A percentile compares a stretch with the other conserved stretches of the same genome.
Conservation (phyloP, 2,888 invertebrate species). For the Dromius quadrimaculatus region DNA sequence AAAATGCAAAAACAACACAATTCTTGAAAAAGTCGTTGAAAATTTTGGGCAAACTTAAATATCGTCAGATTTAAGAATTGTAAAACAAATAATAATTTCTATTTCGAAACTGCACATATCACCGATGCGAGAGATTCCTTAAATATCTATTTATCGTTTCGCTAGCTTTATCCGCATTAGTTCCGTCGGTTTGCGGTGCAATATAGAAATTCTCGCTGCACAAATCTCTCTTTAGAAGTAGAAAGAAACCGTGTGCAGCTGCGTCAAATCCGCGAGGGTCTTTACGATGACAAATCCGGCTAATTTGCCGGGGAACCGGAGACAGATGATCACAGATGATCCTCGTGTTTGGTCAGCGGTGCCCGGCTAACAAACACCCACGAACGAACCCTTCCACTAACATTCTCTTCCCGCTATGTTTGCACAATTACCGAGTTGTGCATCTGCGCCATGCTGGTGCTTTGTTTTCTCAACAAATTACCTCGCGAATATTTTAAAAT, state of each 20-base stretch:
- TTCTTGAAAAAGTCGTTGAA: too few species aligned
- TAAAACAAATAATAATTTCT: too few species aligned
- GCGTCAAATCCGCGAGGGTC: background rate
- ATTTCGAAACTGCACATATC: too few species aligned
- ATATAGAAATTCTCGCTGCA: too few species aligned
- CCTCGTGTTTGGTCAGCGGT: slow-evolving; percentile 46
- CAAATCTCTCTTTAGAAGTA: too few species aligned
- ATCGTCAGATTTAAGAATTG: too few species aligned
- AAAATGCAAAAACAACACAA: too few species aligned
- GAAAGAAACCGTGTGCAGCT: slow-evolving; percentile 15
- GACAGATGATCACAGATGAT: slow-evolving; percentile 37
- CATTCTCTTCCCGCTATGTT: slow-evolving; percentile 6
- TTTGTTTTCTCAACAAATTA: slow-evolving; percentile 3
- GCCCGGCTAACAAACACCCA: slow-evolving; percentile 24
- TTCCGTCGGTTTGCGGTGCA: too few species aligned
- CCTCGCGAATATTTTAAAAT: background rate
- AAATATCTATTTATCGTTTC: slow-evolving; percentile 9
- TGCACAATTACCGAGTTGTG: slow-evolving; percentile 41
- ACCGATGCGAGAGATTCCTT: too few species aligned
- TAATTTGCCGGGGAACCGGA: slow-evolving; percentile 30
- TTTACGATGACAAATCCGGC: slow-evolving; percentile 31
- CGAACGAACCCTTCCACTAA: slow-evolving; percentile 4
- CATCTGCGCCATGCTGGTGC: slow-evolving; percentile 1
- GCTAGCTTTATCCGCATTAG: background rate
- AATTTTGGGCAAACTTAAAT: too few species aligned